Conservation (phyloP, 2,113 vertebrate species). For the Festucalex cinctus region DNA sequence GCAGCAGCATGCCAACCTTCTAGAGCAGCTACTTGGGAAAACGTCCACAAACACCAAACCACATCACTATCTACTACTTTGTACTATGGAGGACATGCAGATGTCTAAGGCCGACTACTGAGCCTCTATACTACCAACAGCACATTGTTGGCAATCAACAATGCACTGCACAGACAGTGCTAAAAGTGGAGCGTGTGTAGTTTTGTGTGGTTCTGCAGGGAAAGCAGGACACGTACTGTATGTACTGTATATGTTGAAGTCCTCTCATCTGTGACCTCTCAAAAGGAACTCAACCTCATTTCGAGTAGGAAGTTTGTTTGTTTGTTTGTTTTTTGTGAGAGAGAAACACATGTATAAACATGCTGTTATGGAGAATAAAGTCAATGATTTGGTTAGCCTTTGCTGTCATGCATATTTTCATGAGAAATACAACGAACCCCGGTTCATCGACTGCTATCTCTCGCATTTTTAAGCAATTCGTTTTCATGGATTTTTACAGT, state of each 20-base stretch:
- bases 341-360: neutral
- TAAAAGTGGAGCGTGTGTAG: conserved; percentile 68
- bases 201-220: conserved; percentile 37
- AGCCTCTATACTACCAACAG: conserved; percentile 79
- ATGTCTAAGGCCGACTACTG: conserved; percentile 65
- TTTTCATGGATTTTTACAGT: neutral
- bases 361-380: neutral
- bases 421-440: neutral
- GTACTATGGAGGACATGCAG: conserved; percentile 61
- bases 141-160: conserved; percentile 94
- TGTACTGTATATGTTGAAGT: conserved; percentile 9
- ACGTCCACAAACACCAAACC: conserved; percentile 32
- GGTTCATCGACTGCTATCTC: neutral
- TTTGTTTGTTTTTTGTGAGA: neutral
- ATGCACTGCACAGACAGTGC: conserved; percentile 86
- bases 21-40: conserved; percentile 25
- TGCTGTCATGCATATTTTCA: neutral
- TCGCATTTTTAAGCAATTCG: neutral
- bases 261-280: conserved; percentile 47
- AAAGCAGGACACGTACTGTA: neutral
- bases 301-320: neutral
- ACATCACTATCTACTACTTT: conserved; percentile 45
- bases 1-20: conserved; percentile 19
- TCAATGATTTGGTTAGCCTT: neutral
- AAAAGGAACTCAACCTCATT: neutral